Evolutionary conservation across 92 coral and sea anemone species (phyloP), one percentile per base, ranked within the genome.

Genomic region (Micromussa lordhowensis): DNA sequence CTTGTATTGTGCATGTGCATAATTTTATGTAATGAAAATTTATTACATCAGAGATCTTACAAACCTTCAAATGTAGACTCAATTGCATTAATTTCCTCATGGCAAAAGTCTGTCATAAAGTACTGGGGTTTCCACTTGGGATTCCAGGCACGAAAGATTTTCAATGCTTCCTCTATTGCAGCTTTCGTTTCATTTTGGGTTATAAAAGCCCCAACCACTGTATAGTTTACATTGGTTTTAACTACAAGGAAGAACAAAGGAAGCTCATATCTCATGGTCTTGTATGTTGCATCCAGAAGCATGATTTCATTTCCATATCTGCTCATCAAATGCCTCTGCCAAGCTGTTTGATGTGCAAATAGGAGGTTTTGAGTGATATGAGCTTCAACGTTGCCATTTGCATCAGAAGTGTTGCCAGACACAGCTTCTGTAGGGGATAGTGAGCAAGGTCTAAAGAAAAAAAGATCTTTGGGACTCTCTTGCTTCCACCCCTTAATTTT

Each of bases 71-170:
- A 87, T 54, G 84, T 84, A 48, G 35, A 68, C 77, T 93, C 93
- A 26, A 87, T 87, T 53, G 90, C 89, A 40, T 73, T 63, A 35
- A 93, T 90, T 63, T 93, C 95, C 77, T 90, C 92, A 19, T 86
- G 89, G 80, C 91, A 92, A 79, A 92, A 90, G 87, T 82, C 95
- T 9, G 91, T 87, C 91, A 92, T 90, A 84, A 93, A 93, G 36
- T 17, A 90, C 72, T 24, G 66, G 30, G 95, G 93, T 5, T 83
- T 87, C 93, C 95, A 93, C 32, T 24, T 30, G 26, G 69, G 71
- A 66, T 93, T 90, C 95, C 93, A 93, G 1, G 55, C 90, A 15
- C 48, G 85, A 8, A 87, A 87, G 31, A 93, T 83, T 40, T 19
- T 30, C 21, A 91, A 49, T 19, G 96, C 91, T 71, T 91, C 92